Evolutionary conservation across 2,113 vertebrate species (phyloP).

Genomic region (Oceanodroma tethys): DNA sequence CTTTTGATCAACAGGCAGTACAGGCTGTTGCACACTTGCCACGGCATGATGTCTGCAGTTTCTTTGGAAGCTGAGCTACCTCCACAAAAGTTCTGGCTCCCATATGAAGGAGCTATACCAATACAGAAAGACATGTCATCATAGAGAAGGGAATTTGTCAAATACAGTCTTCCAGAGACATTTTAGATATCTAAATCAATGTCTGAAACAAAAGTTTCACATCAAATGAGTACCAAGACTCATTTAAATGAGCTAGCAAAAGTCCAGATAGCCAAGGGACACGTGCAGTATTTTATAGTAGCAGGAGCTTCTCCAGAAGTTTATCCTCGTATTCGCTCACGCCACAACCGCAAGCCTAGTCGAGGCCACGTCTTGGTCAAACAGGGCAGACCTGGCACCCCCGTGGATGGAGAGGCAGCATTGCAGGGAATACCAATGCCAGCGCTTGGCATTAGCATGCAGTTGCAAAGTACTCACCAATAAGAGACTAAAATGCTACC

Average conservation of each 20-base stretch:
- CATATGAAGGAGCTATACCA: rapidly evolving
- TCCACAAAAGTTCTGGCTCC: not conserved
- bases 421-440: not conserved
- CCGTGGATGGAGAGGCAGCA: not conserved
- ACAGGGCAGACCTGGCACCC: not conserved
- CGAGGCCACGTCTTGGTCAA: not conserved
- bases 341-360: not conserved
- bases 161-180: not conserved
- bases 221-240: not conserved
- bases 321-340: not conserved
- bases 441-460: rapidly evolving
- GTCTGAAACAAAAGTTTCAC: not conserved
- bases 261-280: not conserved
- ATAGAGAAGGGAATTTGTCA: not conserved
- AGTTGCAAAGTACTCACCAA: not conserved
- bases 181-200: not conserved
- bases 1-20: not conserved
- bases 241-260: not conserved
- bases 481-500: rapidly evolving
- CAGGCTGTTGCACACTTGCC: not conserved
- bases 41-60: not conserved
- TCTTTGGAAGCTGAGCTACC: not conserved
- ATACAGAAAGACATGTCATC: not conserved
- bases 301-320: not conserved
- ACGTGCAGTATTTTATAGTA: rapidly evolving